Percentiles rank a stretch among this genome's conserved stretches.
These are phyloP conservation scores for Eilema sororculum DNA, from an alignment of 2,888 invertebrate species.

Conservation along the genomic window DNA sequence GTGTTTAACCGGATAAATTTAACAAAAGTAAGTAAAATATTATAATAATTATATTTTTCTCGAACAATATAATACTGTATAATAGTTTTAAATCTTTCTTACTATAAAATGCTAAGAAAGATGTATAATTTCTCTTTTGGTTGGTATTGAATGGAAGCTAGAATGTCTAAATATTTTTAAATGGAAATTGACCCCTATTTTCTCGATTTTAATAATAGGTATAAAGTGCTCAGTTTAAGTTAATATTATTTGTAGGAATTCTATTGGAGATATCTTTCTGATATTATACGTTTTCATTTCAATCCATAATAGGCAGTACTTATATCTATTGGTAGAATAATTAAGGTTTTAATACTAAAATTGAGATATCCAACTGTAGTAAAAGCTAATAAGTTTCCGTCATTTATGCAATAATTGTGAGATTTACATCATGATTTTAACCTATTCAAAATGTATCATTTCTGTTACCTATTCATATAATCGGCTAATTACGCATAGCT, in stretches of 20 bases:
- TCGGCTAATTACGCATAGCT: background rate
- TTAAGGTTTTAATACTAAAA: background rate
- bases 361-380: background rate
- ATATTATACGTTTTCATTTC: background rate
- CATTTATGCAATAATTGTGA: background rate
- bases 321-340: background rate
- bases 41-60: background rate
- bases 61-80: conserved; percentile 1
- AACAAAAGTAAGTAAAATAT: conserved; percentile 57
- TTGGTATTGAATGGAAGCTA: conserved; percentile 35
- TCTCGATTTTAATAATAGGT: background rate
- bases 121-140: conserved; percentile 25
- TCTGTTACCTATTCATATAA: background rate
- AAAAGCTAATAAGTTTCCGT: background rate
- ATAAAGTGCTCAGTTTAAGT: background rate
- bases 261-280: background rate
- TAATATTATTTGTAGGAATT: background rate
- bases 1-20: conserved; percentile 60
- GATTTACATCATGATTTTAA: background rate
- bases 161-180: conserved; percentile 2
- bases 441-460: background rate
- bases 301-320: background rate
- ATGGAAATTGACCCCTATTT: conserved; percentile 1
- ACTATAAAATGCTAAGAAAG: conserved; percentile 31
- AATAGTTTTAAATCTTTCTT: background rate